Conservation (phyloP, 2,797 vertebrate species). For the Stomatorhinus walkeri region DNA sequence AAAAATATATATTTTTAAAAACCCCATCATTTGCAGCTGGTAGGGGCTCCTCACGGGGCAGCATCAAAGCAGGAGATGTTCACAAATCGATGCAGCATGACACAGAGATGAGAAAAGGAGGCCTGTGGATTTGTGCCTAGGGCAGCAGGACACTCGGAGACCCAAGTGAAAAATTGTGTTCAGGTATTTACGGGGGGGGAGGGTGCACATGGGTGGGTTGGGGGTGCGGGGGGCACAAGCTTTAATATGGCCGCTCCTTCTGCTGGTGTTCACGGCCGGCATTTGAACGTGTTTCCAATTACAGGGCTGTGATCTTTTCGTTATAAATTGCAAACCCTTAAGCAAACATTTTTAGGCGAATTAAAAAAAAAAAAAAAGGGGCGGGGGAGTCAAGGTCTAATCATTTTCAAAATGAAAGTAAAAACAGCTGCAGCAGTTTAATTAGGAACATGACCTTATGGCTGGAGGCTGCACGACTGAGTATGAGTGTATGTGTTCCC, state of each 20-base stretch:
- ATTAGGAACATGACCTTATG: slow-evolving; percentile 66
- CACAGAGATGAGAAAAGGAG: neutral
- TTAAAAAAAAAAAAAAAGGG: slow-evolving; percentile 41
- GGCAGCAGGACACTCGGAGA: neutral
- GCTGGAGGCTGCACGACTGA: slow-evolving; percentile 33
- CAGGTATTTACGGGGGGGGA: neutral
- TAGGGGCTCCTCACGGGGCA: neutral
- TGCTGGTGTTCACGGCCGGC: slow-evolving; percentile 49
- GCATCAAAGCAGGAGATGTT: neutral
- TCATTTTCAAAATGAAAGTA: slow-evolving; percentile 71
- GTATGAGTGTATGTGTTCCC: slow-evolving; percentile 31
- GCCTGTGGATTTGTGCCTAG: neutral
- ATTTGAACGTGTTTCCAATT: slow-evolving; percentile 62
- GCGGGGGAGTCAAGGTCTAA: slow-evolving; percentile 68
- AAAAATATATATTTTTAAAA: neutral
- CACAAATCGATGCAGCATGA: neutral
- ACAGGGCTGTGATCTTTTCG: slow-evolving; percentile 64
- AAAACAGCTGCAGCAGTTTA: slow-evolving; percentile 68
- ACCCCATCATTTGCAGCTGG: neutral
- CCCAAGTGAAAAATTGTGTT: neutral
- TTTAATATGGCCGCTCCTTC: slow-evolving; percentile 31
- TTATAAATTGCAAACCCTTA: slow-evolving; percentile 66
- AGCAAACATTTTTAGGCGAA: slow-evolving; percentile 64
- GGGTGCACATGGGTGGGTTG: slow-evolving; percentile 20
- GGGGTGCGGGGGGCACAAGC: slow-evolving; percentile 7